phyloP scores from a whole-genome alignment of 2,113 vertebrate genomes.

The Nyctibius bracteatus region DNA sequence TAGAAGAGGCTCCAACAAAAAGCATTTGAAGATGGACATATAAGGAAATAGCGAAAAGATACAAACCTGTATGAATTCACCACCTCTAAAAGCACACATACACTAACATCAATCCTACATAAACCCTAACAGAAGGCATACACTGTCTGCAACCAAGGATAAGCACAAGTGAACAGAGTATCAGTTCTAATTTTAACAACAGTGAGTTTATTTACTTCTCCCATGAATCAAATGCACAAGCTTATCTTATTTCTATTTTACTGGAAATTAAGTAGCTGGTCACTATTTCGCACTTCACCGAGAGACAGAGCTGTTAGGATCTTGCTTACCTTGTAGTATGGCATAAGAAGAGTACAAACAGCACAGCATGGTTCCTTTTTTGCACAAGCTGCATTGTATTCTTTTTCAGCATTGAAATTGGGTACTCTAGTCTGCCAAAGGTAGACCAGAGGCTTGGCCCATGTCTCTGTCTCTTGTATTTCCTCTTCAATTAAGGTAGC shows the following conservation, averaged over 20 bases:
- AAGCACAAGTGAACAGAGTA: not conserved
- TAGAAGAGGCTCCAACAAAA: not conserved
- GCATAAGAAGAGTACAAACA: constrained; percentile 92
- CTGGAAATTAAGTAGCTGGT: not conserved
- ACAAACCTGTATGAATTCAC: not conserved
- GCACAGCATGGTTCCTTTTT: constrained; percentile 85
- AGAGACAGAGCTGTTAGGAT: not conserved
- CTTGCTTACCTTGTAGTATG: constrained; percentile 87
- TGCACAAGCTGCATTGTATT: constrained; percentile 84
- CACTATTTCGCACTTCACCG: not conserved
- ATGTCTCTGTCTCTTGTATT: constrained; percentile 82
- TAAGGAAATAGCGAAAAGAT: not conserved
- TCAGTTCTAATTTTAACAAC: not conserved
- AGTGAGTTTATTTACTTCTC: not conserved
- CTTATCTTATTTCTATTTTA: not conserved
- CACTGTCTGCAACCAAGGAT: not conserved
- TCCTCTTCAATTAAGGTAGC: constrained; percentile 75
- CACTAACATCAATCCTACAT: fast-evolving
- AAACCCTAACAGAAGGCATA: not conserved
- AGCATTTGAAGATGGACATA: not conserved
- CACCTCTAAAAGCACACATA: not conserved
- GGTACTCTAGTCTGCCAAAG: constrained; percentile 87
- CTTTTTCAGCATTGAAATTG: constrained; percentile 87
- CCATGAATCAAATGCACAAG: not conserved
- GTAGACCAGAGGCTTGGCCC: constrained; percentile 89